phyloP scores from a whole-genome alignment of 1,140 invertebrate genomes.

The Pseudoatta argentina region DNA sequence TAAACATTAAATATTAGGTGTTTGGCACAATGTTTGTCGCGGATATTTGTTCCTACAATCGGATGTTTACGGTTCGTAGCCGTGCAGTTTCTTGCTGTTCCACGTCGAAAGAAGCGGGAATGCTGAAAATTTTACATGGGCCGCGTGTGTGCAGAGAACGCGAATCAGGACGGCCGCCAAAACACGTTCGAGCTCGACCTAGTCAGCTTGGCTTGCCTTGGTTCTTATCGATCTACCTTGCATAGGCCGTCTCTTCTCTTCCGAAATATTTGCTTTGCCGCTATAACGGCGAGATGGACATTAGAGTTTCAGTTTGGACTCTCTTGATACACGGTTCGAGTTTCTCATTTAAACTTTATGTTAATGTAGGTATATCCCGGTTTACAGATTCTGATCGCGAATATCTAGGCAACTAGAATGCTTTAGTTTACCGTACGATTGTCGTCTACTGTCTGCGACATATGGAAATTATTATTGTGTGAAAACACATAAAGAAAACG shows the following conservation, averaged over 20 bases:
- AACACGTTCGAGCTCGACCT: slow-evolving; percentile 60
- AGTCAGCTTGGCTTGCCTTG: slow-evolving; percentile 58
- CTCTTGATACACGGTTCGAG: background rate
- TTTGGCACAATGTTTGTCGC: background rate
- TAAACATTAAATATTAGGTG: slow-evolving; percentile 23
- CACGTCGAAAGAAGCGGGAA: background rate
- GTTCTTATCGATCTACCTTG: slow-evolving; percentile 60
- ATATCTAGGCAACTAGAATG: background rate
- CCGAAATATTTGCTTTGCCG: slow-evolving; percentile 46
- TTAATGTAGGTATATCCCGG: background rate
- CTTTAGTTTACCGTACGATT: background rate
- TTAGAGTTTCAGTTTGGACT: slow-evolving; percentile 6
- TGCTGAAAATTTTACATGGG: slow-evolving; percentile 37
- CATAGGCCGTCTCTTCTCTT: slow-evolving; percentile 53
- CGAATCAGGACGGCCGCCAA: slow-evolving; percentile 51
- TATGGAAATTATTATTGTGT: background rate
- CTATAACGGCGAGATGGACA: slow-evolving; percentile 45
- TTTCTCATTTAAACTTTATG: slow-evolving; percentile 27
- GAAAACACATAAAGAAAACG: too few species aligned
- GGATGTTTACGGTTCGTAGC: slow-evolving; percentile 17
- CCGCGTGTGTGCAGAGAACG: slow-evolving; percentile 27
- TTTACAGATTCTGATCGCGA: slow-evolving; percentile 2
- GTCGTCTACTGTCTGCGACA: background rate
- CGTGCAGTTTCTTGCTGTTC: slow-evolving; percentile 9
- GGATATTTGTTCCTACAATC: slow-evolving; percentile 7